phyloP scores from a whole-genome alignment of 2,797 vertebrate genomes.

The Astyanax mexicanus region DNA sequence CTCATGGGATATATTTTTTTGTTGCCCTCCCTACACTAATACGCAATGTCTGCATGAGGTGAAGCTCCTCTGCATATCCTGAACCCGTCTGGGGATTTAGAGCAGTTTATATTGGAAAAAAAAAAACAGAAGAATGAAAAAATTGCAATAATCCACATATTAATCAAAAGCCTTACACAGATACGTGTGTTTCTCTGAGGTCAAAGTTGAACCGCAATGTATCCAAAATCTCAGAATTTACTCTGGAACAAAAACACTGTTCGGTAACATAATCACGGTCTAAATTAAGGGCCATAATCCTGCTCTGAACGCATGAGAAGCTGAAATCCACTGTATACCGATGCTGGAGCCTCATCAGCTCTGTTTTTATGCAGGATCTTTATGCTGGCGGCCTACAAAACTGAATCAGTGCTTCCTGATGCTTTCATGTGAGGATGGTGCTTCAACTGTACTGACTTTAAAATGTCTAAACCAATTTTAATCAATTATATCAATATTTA shows the following conservation, averaged over 20 bases:
- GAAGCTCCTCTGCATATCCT: conserved; percentile 53
- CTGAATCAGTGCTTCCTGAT: no score
- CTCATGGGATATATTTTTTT: conserved; percentile 37
- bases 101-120: conserved; percentile 55
- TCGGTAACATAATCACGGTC: conserved; percentile 14
- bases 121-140: conserved; percentile 52
- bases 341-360: not conserved
- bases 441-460: no score
- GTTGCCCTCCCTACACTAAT: conserved; percentile 49
- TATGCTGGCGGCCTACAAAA: not conserved
- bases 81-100: conserved; percentile 70
- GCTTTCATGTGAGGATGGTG: no score
- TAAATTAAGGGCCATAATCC: conserved; percentile 21
- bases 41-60: conserved; percentile 51
- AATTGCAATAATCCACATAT: conserved; percentile 68
- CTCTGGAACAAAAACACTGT: conserved; percentile 11
- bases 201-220: not conserved
- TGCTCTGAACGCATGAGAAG: conserved; percentile 6
- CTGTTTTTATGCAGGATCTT: not conserved
- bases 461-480: no score
- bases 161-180: conserved; percentile 61
- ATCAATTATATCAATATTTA: no score
- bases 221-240: not conserved
- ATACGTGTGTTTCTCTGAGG: not conserved
- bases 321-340: conserved; percentile 21